Conservation (phyloP, 2,113 vertebrate genomes). For the Puma concolor region DNA sequence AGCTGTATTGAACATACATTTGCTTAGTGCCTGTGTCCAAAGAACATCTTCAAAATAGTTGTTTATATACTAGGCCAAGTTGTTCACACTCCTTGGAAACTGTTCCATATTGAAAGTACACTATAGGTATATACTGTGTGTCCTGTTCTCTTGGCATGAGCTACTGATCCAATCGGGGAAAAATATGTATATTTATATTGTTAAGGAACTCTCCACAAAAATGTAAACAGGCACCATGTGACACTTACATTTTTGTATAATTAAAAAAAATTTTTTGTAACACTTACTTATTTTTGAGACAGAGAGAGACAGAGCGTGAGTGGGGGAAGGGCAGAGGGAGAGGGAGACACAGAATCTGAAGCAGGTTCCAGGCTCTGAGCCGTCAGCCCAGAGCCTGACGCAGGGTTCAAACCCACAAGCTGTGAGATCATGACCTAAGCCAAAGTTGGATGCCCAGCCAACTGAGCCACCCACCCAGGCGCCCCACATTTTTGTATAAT, state of each 20-base stretch:
- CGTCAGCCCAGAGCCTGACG: too few relatives aligned
- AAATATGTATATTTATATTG: neutral
- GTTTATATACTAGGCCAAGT: neutral
- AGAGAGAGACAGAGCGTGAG: too few relatives aligned
- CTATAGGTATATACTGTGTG: neutral
- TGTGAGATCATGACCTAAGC: too few relatives aligned
- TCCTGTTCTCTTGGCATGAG: neutral
- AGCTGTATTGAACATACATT: neutral
- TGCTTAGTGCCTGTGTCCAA: neutral
- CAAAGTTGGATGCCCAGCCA: too few relatives aligned
- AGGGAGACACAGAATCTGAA: too few relatives aligned
- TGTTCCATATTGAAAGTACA: neutral
- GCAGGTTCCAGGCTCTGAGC: too few relatives aligned
- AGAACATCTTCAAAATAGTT: constrained; percentile 7
- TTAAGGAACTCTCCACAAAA: neutral
- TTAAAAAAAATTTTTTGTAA: too few relatives aligned
- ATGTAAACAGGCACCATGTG: neutral
- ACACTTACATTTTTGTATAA: neutral
- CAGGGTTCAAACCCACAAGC: too few relatives aligned
- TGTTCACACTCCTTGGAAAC: neutral
- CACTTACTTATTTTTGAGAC: too few relatives aligned
- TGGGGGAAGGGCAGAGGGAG: too few relatives aligned
- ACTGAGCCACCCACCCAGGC: too few relatives aligned
- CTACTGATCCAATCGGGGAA: neutral
- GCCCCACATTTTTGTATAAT: neutral